Percentiles rank a stretch among this genome's conserved stretches.
These are phyloP conservation scores for Bucco capensis DNA, from an alignment of 2,113 vertebrate genomes.

Conservation along the genomic window DNA sequence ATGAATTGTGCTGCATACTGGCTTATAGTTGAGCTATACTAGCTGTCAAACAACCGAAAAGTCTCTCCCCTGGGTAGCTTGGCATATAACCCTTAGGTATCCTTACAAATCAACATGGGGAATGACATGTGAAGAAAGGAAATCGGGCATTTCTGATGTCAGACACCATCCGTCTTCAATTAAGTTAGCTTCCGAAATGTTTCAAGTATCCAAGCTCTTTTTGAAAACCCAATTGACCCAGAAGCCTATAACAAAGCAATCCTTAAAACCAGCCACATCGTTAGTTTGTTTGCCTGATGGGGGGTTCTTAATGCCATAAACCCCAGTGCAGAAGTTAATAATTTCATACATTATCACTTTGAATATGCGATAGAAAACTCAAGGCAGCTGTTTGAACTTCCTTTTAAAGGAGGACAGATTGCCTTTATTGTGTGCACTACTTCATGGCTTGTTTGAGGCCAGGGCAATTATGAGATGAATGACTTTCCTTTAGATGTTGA, in stretches of 20 bases:
- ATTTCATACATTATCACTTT: constrained; percentile 74
- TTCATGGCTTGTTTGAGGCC: constrained; percentile 84
- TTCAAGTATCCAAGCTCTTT: constrained; percentile 48
- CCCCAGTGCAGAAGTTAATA: constrained; percentile 55
- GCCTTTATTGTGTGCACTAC: constrained; percentile 85
- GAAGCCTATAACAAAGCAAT: constrained; percentile 56
- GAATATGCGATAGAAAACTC: constrained; percentile 83
- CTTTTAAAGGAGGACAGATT: constrained; percentile 70
- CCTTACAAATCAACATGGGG: constrained; percentile 58
- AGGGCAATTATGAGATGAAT: constrained; percentile 89
- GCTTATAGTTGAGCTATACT: background rate
- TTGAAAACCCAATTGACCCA: constrained; percentile 63
- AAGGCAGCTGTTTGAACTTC: constrained; percentile 86
- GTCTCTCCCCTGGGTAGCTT: constrained; percentile 53
- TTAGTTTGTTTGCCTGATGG: constrained; percentile 62
- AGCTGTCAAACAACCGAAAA: constrained; percentile 35
- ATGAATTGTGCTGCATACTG: constrained; percentile 13
- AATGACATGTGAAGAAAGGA: constrained; percentile 57
- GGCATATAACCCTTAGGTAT: constrained; percentile 56
- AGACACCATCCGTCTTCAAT: constrained; percentile 66
- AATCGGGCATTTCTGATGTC: constrained; percentile 64
- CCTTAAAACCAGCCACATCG: constrained; percentile 39
- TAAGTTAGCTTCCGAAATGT: constrained; percentile 62
- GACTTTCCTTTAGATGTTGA: constrained; percentile 83
- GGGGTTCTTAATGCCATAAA: constrained; percentile 64